Evolutionary conservation across 2,888 invertebrate genomes (phyloP).

Genomic region (Eupithecia tripunctaria): DNA sequence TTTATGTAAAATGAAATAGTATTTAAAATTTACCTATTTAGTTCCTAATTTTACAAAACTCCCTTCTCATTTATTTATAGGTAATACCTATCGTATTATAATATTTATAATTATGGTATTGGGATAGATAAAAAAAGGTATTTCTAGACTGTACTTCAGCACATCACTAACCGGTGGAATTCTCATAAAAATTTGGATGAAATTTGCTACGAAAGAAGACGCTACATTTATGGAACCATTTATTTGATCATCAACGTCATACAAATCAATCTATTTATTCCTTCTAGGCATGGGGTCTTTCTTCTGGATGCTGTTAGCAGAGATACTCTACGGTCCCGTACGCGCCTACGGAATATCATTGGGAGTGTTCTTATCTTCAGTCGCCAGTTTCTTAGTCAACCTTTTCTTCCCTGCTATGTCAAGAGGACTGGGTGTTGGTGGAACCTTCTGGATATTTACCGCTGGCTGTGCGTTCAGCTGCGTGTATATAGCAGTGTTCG

Average conservation of each 20-base stretch:
- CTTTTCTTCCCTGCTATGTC: constrained; percentile 26
- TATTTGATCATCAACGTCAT: neutral
- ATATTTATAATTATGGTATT: too few relatives aligned
- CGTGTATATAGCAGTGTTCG: constrained; percentile 11
- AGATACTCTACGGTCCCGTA: constrained; percentile 45
- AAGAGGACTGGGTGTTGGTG: constrained; percentile 19
- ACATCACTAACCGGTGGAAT: too few relatives aligned
- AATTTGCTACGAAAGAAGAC: too few relatives aligned
- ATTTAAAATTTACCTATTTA: too few relatives aligned
- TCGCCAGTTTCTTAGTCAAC: constrained; percentile 12
- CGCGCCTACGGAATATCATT: constrained; percentile 44
- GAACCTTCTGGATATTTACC: constrained; percentile 27
- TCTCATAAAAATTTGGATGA: too few relatives aligned
- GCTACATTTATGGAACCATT: neutral
- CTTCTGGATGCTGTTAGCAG: constrained; percentile 19
- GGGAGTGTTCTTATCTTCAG: neutral
- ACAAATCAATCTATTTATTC: neutral
- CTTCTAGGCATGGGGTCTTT: constrained; percentile 52
- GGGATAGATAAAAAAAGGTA: too few relatives aligned
- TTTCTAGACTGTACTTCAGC: too few relatives aligned
- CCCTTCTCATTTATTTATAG: too few relatives aligned
- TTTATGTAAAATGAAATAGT: too few relatives aligned
- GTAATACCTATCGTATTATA: too few relatives aligned
- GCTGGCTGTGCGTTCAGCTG: constrained; percentile 12
- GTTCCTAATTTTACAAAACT: too few relatives aligned